Conservation (phyloP, 2,797 vertebrate genomes). For the Apogon talboti region DNA sequence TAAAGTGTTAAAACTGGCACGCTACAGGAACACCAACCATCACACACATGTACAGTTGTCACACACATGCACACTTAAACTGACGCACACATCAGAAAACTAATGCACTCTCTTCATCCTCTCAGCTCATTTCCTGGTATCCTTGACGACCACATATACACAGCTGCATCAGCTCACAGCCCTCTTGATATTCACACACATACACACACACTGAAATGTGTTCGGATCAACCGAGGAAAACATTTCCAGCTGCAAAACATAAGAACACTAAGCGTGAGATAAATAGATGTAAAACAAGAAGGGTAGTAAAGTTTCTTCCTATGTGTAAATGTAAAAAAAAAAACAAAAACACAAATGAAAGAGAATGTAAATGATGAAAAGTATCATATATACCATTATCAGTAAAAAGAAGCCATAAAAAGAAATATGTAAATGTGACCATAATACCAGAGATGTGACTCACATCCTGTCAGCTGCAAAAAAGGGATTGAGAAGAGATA, state of each 20-base stretch:
- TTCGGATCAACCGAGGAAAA: slow-evolving; percentile 54
- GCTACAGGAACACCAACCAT: slow-evolving; percentile 4
- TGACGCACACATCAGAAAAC: slow-evolving; percentile 17
- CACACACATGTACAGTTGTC: slow-evolving; percentile 11
- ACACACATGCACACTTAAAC: slow-evolving; percentile 5
- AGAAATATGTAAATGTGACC: slow-evolving; percentile 19
- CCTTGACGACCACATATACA: slow-evolving; percentile 81
- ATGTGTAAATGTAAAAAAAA: background rate
- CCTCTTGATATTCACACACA: slow-evolving; percentile 37
- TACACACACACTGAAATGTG: slow-evolving; percentile 33
- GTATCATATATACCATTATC: background rate
- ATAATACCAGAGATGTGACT: slow-evolving; percentile 71
- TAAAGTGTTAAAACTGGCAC: slow-evolving; percentile 42
- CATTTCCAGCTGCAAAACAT: slow-evolving; percentile 76
- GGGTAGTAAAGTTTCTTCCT: slow-evolving; percentile 4
- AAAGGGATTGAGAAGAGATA: slow-evolving; percentile 38
- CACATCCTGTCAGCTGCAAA: slow-evolving; percentile 84
- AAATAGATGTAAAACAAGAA: slow-evolving; percentile 26
- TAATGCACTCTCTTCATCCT: slow-evolving; percentile 50
- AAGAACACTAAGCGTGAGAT: slow-evolving; percentile 39
- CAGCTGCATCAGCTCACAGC: slow-evolving; percentile 78
- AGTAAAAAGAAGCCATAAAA: slow-evolving; percentile 6
- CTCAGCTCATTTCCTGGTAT: slow-evolving; percentile 76
- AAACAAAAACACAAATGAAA: slow-evolving; percentile 16
- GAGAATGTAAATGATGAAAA: slow-evolving; percentile 4